phyloP scores from a whole-genome alignment of 1,140 invertebrate genomes.

The Drosophila azteca region DNA sequence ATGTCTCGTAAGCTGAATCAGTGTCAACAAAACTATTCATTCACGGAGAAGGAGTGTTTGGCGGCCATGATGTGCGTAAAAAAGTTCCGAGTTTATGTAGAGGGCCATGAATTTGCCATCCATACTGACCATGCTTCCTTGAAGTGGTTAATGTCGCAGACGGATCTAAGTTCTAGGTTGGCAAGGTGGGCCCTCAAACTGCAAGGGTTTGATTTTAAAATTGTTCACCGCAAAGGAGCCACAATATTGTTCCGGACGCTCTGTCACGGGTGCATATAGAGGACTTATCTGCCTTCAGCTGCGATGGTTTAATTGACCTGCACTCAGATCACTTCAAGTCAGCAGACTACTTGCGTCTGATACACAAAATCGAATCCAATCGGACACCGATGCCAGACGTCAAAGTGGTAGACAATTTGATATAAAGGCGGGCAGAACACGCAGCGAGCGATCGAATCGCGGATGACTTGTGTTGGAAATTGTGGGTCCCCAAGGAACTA shows the following conservation, averaged over 20 bases:
- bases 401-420: slow-evolving; percentile 1
- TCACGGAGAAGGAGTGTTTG: background rate
- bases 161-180: slow-evolving; percentile 5
- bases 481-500: background rate
- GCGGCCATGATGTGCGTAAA: slow-evolving; percentile 10
- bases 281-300: background rate
- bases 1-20: slow-evolving; percentile 4
- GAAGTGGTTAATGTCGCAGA: slow-evolving; percentile 1
- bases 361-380: background rate
- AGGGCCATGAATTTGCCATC: slow-evolving; percentile 10
- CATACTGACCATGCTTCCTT: background rate
- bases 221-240: slow-evolving; percentile 1
- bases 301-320: background rate
- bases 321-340: background rate
- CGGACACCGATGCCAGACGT: background rate
- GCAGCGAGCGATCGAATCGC: background rate
- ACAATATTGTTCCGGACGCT: slow-evolving; percentile 2
- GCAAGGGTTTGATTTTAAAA: background rate
- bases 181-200: slow-evolving; percentile 6
- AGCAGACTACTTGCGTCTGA: background rate
- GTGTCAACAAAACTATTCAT: slow-evolving; percentile 3
- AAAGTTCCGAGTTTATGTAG: slow-evolving; percentile 5
- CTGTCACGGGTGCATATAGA: slow-evolving; percentile 1
- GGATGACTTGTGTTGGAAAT: slow-evolving; percentile 1
- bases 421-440: slow-evolving; percentile 8